Base-by-base conservation (phyloP, 2,113 vertebrate genomes). In the Charadrius vociferus region DNA sequence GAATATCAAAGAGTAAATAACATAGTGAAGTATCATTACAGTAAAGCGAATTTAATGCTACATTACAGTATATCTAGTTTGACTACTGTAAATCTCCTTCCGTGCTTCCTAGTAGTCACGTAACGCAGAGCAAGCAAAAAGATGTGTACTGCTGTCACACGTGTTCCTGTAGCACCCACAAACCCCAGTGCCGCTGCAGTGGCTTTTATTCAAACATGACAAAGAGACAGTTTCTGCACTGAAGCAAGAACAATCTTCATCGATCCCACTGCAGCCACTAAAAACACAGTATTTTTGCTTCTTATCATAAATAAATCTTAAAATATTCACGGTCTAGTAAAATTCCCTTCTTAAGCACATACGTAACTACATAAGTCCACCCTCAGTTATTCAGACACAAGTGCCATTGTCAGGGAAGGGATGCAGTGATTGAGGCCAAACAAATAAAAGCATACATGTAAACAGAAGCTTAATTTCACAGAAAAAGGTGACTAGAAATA, bases 341-440 rank as follows among this genome's bases (percentile, higher is more conserved):
- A 61, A 83, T 4, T 5, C 14, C 23, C 24, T 10, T 34, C 80
- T 73, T 30, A 77, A 70, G 56, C 7, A 34, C 41, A 12, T 4
- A 13, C 34, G 15, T 21, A 67, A 30, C 15, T 49, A 29, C 1
- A 0, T 0, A 2, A 11, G 20, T 6, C 47, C 23, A 10, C 17
- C 18, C 45, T 43, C 45, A 20, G 45, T 37, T 30, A 2, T 23
- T 43, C n/a, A 70, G 61, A 14, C 34, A 32, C 27, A 20, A 77
- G 0, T 32, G 72, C 3, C 13, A 29, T 56, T n/a, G n/a, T 5
- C 47, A 36, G 26, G 47, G 55, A 41, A 55, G 55, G 41, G 14
- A 12, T 4, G 9, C 45, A 5, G 61, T 26, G 61, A 41, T 0
- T 19, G 73, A 92, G 70, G 59, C 65, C 82, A 81, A 45, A 32